Evolutionary conservation across 2,797 vertebrate genomes (phyloP), one percentile per base, ranked within the genome.

Genomic region (Sebastes paucispinis): DNA sequence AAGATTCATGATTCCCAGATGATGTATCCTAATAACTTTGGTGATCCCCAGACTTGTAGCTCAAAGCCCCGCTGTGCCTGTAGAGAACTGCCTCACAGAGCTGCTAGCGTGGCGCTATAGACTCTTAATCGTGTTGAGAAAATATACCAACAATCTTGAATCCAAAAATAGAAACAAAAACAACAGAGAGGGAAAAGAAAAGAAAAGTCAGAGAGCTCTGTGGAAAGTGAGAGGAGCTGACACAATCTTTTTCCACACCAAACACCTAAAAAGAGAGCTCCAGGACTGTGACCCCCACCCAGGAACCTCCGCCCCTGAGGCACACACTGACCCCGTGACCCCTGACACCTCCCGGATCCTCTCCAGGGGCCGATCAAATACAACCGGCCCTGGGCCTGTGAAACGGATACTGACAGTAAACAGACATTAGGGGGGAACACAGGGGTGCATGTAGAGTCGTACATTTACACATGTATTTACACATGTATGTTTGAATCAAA

Each of bases 331-430:
- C 89, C 92, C 82, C 0, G 5, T 29, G 83, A 94, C 93, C 94
- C 75, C 72, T 91, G 88, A 92, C 94, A 93, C 91, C 90, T 90
- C 69, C 36, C 83, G 82, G 86, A 91, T 86, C 84, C 78, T 89
- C 92, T 89, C 83, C 59, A 39, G 88, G 82, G 86, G 69, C 82
- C 81, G 75, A 84, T 88, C 89, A 85, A 80, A 81, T 62, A 77
- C 79, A 83, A 64, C 72, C 64, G 55, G 80, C 84, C 78, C 75
- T 0, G 2, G 79, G 81, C 69, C 82, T 71, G 58, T 50, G 75
- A 90, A 85, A 87, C 82, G 68, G 76, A 91, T 88, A 81, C 76
- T 88, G 83, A 87, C 73, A 74, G 79, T 87, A 89, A 85, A 86
- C 81, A 82, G 65, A 90, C 79, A 79, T 80, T 10, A 52, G 50